Conservation (phyloP, 2,113 vertebrate species). For the Tachuris rubrigastra region DNA sequence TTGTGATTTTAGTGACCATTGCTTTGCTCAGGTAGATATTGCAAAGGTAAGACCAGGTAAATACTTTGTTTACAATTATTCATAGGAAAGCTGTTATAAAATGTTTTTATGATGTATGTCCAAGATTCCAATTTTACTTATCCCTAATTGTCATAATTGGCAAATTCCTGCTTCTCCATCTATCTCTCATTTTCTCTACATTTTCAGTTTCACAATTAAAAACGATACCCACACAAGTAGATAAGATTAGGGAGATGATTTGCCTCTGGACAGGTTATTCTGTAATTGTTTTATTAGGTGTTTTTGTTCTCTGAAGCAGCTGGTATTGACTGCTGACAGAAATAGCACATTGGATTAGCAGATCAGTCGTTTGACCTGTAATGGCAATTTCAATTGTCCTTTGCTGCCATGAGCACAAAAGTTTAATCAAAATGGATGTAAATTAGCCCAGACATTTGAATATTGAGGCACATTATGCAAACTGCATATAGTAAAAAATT, state of each 20-base stretch:
- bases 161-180: not conserved
- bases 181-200: not conserved
- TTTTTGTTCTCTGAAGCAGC: not conserved
- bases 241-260: not conserved
- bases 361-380: not conserved
- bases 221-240: not conserved
- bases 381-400: not conserved
- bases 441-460: not conserved
- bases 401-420: not conserved
- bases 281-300: not conserved
- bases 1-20: not conserved
- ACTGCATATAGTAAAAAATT: not conserved
- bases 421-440: not conserved
- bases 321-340: conserved; percentile 7
- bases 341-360: conserved; percentile 7
- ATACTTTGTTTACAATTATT: not conserved
- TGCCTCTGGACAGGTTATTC: not conserved
- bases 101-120: not conserved
- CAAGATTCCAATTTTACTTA: not conserved
- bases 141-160: not conserved
- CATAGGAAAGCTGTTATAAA: not conserved
- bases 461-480: not conserved
- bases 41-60: not conserved
- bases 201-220: not conserved
- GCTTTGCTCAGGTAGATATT: not conserved